Evolutionary conservation across 2,888 invertebrate species (phyloP).

Genomic region (Timandra comae): DNA sequence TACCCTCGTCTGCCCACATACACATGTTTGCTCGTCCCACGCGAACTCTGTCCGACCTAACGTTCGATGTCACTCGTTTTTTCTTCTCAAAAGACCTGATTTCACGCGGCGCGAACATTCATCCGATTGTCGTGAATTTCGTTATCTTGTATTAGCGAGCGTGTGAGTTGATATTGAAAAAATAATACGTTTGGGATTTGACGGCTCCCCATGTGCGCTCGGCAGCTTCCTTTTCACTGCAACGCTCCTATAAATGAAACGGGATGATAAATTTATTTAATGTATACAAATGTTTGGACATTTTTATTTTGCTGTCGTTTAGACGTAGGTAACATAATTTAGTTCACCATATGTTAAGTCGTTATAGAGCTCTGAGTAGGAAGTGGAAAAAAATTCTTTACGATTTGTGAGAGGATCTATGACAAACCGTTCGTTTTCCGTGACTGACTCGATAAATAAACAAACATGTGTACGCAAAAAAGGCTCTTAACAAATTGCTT

Average conservation of each 20-base stretch:
- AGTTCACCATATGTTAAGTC: constrained; percentile 72
- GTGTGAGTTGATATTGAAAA: constrained; percentile 69
- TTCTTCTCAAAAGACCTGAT: constrained; percentile 67
- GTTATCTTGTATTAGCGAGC: constrained; percentile 69
- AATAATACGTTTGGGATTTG: constrained; percentile 75
- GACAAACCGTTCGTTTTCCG: constrained; percentile 53
- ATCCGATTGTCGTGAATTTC: constrained; percentile 70
- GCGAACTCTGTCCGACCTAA: constrained; percentile 36
- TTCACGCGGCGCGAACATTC: constrained; percentile 75
- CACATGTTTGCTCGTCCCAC: constrained; percentile 63
- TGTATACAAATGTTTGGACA: constrained; percentile 77
- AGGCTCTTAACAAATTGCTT: constrained; percentile 40
- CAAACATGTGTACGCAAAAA: constrained; percentile 33
- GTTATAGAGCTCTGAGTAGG: constrained; percentile 64
- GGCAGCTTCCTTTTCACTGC: constrained; percentile 71
- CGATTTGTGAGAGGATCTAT: constrained; percentile 64
- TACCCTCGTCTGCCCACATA: constrained; percentile 71
- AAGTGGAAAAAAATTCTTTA: constrained; percentile 71
- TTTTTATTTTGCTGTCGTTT: constrained; percentile 75
- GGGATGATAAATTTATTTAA: constrained; percentile 76
- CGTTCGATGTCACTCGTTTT: constrained; percentile 47
- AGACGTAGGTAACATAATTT: constrained; percentile 74
- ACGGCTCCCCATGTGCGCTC: constrained; percentile 69
- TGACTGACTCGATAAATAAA: constrained; percentile 39
- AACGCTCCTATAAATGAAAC: constrained; percentile 60